Evolutionary conservation across 1,140 invertebrate genomes (phyloP), one percentile per base, ranked within the genome.

Genomic region (Cotesia typhae): DNA sequence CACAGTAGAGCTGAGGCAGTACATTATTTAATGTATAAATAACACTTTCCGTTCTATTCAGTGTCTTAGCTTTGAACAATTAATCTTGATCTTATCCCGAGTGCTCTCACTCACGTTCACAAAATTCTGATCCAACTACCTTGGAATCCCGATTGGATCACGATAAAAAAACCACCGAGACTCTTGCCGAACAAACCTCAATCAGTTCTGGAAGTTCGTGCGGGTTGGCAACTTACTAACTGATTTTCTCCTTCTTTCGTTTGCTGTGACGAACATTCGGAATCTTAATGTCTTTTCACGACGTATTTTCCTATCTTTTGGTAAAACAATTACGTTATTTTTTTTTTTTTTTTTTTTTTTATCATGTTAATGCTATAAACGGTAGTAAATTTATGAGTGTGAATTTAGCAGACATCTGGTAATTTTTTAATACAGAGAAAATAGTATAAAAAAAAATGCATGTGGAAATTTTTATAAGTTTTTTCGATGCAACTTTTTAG

Each of bases 221-320:
- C 69, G 63, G 64, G 69, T 74, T 71, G 69, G 61, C 68, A 71
- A 52, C 35, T 36, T 47, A 57, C 73, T 74, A 71, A 74, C 64
- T 74, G 73, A 74, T 74, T 71, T 71, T 38, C 60, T 20, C 64
- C 55, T 67, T 7, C 67, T 70, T 63, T 71, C 12, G 63, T 57
- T 67, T 57, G 55, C 63, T 17, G 66, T 53, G 57, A 74, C 69
- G 73, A 53, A 74, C 69, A 74, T 74, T 67, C 73, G 4, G 73
- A 74, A 71, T 74, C 55, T 63, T 68, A 71, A 74, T 74, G 68
- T 57, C 64, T 38, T 60, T 5, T 10, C 3, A 36, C 28, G 17
- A 7, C 28, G 59, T 60, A 7, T 60, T 12, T 60, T 36, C n/a
- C 17, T 36, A 6, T 60, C 59, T 60, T 20, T 28, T 60, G 17